Base-by-base conservation (phyloP, 2,113 vertebrate genomes). In the Rhipidura dahli region DNA sequence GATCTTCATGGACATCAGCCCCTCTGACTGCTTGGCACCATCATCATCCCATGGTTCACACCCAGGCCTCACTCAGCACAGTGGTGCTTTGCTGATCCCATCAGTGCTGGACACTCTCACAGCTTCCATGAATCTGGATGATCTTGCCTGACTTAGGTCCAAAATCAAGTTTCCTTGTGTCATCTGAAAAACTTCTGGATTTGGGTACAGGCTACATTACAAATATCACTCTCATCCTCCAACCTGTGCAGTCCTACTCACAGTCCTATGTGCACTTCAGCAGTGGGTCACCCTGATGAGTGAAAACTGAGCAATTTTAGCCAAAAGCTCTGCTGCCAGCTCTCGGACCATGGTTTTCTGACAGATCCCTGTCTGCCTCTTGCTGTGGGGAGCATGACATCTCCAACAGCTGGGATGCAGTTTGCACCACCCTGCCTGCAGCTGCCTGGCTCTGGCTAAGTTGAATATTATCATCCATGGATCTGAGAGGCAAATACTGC, bases 61-160 rank as follows among this genome's bases (percentile, higher is more conserved):
- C 26, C 11, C 20, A 3, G 44, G n/a, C 7, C 72, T 20, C 54
- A 1, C 37, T 50, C n/a, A 28, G 50, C 30, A 27, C 31, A 37
- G 7, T 4, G 1, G 8, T 5, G 45, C 42, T 47, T 15, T 4
- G 7, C 21, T 3, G 6, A 12, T 37, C 23, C 59, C 4, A 0
- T 33, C 63, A 1, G n/a, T 14, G 19, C 44, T n/a, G 84, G 71
- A 47, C 23, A 6, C 15, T 45, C 61, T 18, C 37, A 11, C 14
- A 18, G 35, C 28, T 44, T 28, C 60, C 57, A 33, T 24, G 14
- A 3, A 11, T 35, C 72, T 11, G 10, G 35, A 42, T 7, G 13
- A 16, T 12, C 40, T 19, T 7, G 2, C 18, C 33, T 23, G 22
- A 40, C 28, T 45, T 0, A 0, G 30, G 31, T 31, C 13, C 7